Evolutionary conservation across 1,140 invertebrate genomes (phyloP), one percentile per base, ranked within the genome.

Genomic region (Latrodectus geometricus): DNA sequence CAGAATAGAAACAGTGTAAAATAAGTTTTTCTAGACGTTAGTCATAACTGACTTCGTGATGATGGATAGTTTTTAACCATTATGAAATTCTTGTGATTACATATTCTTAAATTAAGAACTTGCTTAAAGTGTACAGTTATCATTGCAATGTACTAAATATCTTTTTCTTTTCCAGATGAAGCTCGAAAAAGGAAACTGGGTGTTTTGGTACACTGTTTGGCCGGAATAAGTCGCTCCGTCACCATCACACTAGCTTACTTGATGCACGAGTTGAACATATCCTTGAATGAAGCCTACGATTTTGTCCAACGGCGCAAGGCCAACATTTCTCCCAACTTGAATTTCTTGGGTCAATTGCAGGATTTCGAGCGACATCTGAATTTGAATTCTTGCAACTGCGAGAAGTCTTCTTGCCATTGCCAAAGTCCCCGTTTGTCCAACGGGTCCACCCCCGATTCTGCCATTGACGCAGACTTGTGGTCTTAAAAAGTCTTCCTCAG

Each of bases 261-360:
- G 87, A 98, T 99, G 95, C 95, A 96, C 88, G 95, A 97, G 91
- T 95, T 95, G 89, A 94, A 94, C 72, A 91, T 97, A 90, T 94
- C 94, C 15, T 96, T 97, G 93, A 93, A 96, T 35, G 96, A 98
- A 89, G 96, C 97, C 4, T 98, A 96, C 92, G 94, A 95, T 89
- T 93, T 95, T 89, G 97, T 98, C 69, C 97, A 97, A 90, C 93
- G 93, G 66, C 94, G 94, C 70, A 93, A 97, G 73, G 94, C 94
- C 49, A 98, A 98, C 90, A 98, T 99, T 89, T 97, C 96, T 72
- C 97, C 97, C 0, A 99, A 99, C 93, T 98, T 99, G 92, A 97
- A 98, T 92, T 99, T 99, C 91, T 98, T 99, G 97, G 95, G 97
- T 50, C 97, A 98, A 91, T 92, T 99, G 88, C 93, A 96, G 90